These are phyloP conservation scores for Guaruba guarouba DNA, from an alignment of 2,113 vertebrate genomes.

Conservation along the genomic window DNA sequence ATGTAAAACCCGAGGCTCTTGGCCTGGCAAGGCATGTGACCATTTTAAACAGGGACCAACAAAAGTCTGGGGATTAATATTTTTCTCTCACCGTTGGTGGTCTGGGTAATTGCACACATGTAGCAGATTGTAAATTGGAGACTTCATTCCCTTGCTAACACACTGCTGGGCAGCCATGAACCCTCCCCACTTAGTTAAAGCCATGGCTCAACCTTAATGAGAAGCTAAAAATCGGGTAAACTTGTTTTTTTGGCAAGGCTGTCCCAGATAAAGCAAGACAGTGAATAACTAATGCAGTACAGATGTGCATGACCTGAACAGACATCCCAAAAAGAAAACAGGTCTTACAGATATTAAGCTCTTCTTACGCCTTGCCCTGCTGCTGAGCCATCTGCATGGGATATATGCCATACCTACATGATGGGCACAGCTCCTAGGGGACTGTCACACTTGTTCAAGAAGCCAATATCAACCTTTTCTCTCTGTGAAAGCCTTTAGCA, in stretches of 20 bases:
- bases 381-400: neutral
- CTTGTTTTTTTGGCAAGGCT: conserved; percentile 63
- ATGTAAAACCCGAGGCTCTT: neutral
- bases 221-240: conserved; percentile 63
- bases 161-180: conserved; percentile 51
- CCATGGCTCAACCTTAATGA: conserved; percentile 69
- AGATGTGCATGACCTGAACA: conserved; percentile 70
- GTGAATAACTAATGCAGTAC: conserved; percentile 70
- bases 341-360: conserved; percentile 39
- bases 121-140: conserved; percentile 74
- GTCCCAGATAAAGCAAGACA: conserved; percentile 55
- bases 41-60: conserved; percentile 61
- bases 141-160: conserved; percentile 56
- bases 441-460: neutral
- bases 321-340: conserved; percentile 50
- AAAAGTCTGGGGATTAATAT: conserved; percentile 66
- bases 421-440: neutral
- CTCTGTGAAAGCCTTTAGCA: neutral
- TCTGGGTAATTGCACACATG: conserved; percentile 77
- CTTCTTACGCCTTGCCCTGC: conserved; percentile 37
- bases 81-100: conserved; percentile 76
- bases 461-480: neutral
- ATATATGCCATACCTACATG: neutral
- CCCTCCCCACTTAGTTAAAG: conserved; percentile 51
- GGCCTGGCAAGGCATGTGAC: conserved; percentile 47